A percentile compares a stretch with the other conserved stretches of the same genome.
These are phyloP conservation scores for Drosophila aff. DNA, from an alignment of 1,140 invertebrate species.

Conservation along the genomic window DNA sequence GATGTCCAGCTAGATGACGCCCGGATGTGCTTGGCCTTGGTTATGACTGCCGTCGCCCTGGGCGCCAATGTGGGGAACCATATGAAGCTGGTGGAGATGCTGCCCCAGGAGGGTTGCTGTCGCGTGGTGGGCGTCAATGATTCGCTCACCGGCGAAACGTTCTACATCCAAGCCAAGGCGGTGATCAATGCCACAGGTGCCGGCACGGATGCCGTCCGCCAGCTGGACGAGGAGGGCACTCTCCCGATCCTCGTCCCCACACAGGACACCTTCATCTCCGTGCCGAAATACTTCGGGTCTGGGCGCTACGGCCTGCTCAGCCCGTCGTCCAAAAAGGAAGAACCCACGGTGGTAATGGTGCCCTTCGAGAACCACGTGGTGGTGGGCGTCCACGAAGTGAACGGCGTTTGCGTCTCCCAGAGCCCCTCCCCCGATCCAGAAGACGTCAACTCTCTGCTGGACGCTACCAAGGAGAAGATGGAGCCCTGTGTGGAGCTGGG, in stretches of 20 bases:
- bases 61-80: constrained; percentile 60
- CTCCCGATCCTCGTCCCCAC: constrained; percentile 38
- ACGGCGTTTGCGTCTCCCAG: not conserved
- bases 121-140: constrained; percentile 49
- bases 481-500: constrained; percentile 37
- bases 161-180: constrained; percentile 33
- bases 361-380: constrained; percentile 52
- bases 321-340: constrained; percentile 4
- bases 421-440: constrained; percentile 11
- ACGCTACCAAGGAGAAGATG: constrained; percentile 18
- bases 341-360: constrained; percentile 48
- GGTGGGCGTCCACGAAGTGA: constrained; percentile 33
- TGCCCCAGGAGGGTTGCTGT: constrained; percentile 10
- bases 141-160: constrained; percentile 3
- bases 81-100: constrained; percentile 27
- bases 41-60: constrained; percentile 49
- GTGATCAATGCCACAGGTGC: constrained; percentile 67
- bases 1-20: constrained; percentile 66
- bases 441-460: constrained; percentile 34
- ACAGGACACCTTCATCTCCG: constrained; percentile 36
- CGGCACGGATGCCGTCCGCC: constrained; percentile 40
- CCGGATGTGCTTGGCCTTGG: constrained; percentile 65
- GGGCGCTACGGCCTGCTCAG: constrained; percentile 49
- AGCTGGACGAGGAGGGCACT: constrained; percentile 47
- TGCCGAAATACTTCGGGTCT: constrained; percentile 64